Base-by-base conservation (phyloP, 2,797 vertebrate genomes). In the Sebastes vulpes region DNA sequence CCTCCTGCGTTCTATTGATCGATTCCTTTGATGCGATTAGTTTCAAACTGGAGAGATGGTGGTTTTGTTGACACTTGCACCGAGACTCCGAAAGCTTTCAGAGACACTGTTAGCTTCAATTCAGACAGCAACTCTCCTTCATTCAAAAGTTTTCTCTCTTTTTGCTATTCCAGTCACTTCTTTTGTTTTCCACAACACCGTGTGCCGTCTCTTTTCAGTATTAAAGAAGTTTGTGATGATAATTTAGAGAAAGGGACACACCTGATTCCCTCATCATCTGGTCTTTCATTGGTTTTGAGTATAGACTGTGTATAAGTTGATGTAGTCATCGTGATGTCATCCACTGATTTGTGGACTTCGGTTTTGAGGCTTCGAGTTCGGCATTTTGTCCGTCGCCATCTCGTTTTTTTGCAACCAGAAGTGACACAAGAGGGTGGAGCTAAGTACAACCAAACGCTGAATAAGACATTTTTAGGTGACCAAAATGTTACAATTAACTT, bases 1-100 rank as follows among this genome's bases (percentile, higher is more conserved):
- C 67, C 79, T 64, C 75, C 31, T 28, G 16, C 0, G 14, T 21
- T 61, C 11, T 57, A 67, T 66, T 14, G 84, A 85, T 79, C 64
- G 54, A 60, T 48, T 60, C 18, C 20, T 79, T 68, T 77, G 28
- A 76, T 65, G 54, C n/a, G 60, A 75, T 77, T 72, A 69, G 80
- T 50, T 78, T 81, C 54, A 76, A 73, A 67, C 58, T 12, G 16
- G 53, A 54, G 57, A 61, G 53, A 63, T 9, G 26, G 53, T 38
- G 71, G 52, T 66, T 67, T 58, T 69, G 54, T 75, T 77, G 32
- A 72, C 42, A 16, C 26, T 48, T 32, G 7, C 32, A 3, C 6
- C 0, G 8, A 85, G 29, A 50, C 26, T 25, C 54, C 4, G 35
- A 28, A 60, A 61, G 50, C 65, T 63, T 42, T 63, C 29, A 32